Evolutionary conservation across 2,797 vertebrate species (phyloP), one percentile per base, ranked within the genome.

Genomic region (Sylvia borin): DNA sequence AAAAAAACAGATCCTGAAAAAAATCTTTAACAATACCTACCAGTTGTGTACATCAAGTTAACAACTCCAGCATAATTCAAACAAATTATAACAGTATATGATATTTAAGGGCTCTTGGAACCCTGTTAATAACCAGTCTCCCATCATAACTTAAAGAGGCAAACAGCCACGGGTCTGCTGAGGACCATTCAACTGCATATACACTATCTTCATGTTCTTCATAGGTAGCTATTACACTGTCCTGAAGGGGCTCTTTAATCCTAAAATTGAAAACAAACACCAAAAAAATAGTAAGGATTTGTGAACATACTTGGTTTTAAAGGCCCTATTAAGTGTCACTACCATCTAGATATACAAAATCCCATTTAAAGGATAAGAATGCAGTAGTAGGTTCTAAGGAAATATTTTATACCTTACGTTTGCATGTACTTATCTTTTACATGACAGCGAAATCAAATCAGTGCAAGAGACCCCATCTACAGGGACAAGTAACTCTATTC

Each of bases 191-290:
- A 25, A 99, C 99, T 0, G 99, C 99, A 19, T 99, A 99, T 53
- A 99, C 99, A 0, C 99, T 99, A 98, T 99, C 99, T 97, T 99
- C 99, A 3, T 99, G 99, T 85, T 99, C 99, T 98, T 99, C 99
- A 5, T 99, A 99, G 68, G 99, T 99, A 76, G 99, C 98, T 78
- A 99, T 99, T 96, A 99, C 98, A 57, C 99, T 99, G 98, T 99
- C 99, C 95, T 99, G 99, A 16, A 99, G 98, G 9, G 99, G 99
- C 95, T 99, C 99, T 97, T 99, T 99, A 86, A 95, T 96, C 97
- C 99, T 99, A 96, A 74, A 97, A 96, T 66, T 47, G 55, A 48
- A 93, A 43, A 42, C 31, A 78, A 88, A 79, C 21, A 40, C 20
- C 18, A 78, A 45, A 66, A 48, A 76, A 80, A 40, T 4, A 15